Evolutionary conservation across 2,888 invertebrate genomes (phyloP), one percentile per base, ranked within the genome.

Genomic region (Agriopis leucophaearia): DNA sequence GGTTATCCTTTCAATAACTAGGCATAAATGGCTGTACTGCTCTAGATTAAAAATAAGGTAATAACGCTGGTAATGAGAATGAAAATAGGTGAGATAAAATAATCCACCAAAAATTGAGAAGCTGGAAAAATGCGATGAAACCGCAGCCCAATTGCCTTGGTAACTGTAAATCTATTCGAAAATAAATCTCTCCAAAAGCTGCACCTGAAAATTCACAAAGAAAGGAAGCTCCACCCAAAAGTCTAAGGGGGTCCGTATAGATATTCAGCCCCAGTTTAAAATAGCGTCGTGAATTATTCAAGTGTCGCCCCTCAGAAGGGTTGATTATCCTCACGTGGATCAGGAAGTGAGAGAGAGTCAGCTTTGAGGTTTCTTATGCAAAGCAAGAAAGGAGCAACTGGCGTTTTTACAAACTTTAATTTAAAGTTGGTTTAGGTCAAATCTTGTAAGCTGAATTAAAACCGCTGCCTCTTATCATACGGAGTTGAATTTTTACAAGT

Each of bases 221-320:
- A 38, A 58, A 48, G 47, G 1, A 36, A 7, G 36, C 15, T 36
- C 38, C 15, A 18, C 38, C 35, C n/a, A 6, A 42, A 55, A 54
- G 16, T 54, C 73, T 64, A 74, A 72, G 70, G 77, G 75, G 71
- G 75, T 71, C 68, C 63, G 69, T 72, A 79, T 73, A 78, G 77
- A 81, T 76, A 80, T 77, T 83, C 71, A 73, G 72, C 73, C 70
- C 80, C 81, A 80, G 78, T 85, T 84, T 84, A 81, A 84, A 84
- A 80, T 76, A 75, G 77, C 76, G 78, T 79, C 82, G 81, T 88
- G 86, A 89, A 89, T 88, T 81, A 89, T 89, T 88, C 87, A 88
- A 75, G 76, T 76, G 81, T 79, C 81, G 77, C 80, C 84, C 77
- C 66, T 72, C 70, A 70, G 80, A 84, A 83, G 87, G 89, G 88